Conservation (phyloP, 1,140 invertebrate species). For the Globodera rostochiensis region DNA sequence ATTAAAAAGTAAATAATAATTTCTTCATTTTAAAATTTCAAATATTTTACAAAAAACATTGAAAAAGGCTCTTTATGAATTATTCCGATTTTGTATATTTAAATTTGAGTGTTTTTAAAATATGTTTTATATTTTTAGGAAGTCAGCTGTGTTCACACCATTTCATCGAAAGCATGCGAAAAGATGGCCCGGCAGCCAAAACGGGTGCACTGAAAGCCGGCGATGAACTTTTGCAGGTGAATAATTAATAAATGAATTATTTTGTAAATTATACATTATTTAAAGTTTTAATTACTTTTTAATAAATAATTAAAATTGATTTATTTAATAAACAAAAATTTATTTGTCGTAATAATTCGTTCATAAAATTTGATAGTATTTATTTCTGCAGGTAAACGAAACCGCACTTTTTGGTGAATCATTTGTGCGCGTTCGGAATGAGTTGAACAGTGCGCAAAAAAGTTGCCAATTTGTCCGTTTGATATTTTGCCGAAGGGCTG, state of each 20-base stretch:
- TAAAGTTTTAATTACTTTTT: no score
- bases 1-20: neutral
- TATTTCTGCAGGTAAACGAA: constrained; percentile 80
- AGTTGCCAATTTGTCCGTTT: constrained; percentile 40
- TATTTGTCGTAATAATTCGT: no score
- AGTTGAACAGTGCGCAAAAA: constrained; percentile 43
- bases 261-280: no score
- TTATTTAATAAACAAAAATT: no score
- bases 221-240: constrained; percentile 83
- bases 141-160: constrained; percentile 75
- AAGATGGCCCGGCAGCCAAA: constrained; percentile 88
- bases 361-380: no score
- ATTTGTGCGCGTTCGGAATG: constrained; percentile 61
- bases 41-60: no score
- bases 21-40: no score
- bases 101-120: constrained; percentile 71
- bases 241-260: no score
- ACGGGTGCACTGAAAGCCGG: constrained; percentile 80
- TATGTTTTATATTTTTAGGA: constrained; percentile 3
- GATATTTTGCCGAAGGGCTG: constrained; percentile 49
- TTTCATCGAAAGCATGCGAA: constrained; percentile 87
- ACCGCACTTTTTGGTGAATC: constrained; percentile 81
- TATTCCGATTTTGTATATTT: neutral
- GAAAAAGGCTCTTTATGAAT: neutral
- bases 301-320: no score